Evolutionary conservation across 1,140 invertebrate species (phyloP).

Genomic region (Coptotermes formosanus): DNA sequence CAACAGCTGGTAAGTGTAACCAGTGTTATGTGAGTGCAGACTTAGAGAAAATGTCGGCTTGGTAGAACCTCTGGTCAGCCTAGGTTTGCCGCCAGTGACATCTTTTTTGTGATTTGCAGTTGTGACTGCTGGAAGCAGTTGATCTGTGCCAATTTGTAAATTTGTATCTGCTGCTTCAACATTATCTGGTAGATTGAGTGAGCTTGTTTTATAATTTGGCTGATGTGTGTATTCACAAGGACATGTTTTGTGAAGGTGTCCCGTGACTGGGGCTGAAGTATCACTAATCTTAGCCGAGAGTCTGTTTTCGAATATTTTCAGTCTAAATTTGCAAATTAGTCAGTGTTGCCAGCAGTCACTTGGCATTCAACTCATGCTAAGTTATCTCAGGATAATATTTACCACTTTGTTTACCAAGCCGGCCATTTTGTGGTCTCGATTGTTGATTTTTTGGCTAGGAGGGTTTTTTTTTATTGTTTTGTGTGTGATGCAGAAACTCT

Average conservation of each 20-base stretch:
- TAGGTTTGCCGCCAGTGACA: not conserved
- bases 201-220: no score
- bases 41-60: not conserved
- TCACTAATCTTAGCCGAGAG: no score
- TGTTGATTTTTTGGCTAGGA: conserved; percentile 10
- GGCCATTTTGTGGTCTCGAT: not conserved
- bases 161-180: no score
- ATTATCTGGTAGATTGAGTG: no score
- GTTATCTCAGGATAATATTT: not conserved
- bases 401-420: not conserved
- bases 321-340: no score
- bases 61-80: not conserved
- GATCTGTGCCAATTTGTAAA: not conserved
- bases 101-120: not conserved
- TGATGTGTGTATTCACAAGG: no score
- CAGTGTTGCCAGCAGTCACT: no score
- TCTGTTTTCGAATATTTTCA: no score
- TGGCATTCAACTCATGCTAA: no score
- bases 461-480: conserved; percentile 27
- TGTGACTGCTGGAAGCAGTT: not conserved
- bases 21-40: not conserved
- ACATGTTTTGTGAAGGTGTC: no score
- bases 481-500: conserved; percentile 35
- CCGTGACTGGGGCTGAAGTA: no score
- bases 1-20: not conserved